Conservation (phyloP, 2,113 vertebrate species). For the Laticauda laticaudata region DNA sequence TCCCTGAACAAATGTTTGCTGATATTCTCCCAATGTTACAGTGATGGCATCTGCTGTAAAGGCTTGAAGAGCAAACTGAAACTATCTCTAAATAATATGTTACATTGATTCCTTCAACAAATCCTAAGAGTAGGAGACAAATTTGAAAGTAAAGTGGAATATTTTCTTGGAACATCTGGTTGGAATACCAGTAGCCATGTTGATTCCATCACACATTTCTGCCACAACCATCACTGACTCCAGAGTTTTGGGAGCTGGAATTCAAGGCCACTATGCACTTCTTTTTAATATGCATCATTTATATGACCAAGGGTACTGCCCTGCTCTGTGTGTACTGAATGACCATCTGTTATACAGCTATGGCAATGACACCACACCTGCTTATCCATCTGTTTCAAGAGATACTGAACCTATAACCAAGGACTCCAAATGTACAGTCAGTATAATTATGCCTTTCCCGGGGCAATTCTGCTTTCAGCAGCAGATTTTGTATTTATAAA, state of each 20-base stretch:
- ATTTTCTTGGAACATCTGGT: background rate
- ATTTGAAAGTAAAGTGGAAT: background rate
- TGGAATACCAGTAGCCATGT: background rate
- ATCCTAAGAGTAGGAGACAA: background rate
- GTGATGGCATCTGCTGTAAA: background rate
- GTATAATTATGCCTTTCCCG: background rate
- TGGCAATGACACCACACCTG: constrained; percentile 21
- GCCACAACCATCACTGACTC: background rate
- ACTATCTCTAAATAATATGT: background rate
- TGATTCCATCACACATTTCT: background rate
- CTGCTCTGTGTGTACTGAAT: background rate
- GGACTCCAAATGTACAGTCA: background rate
- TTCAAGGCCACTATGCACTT: background rate
- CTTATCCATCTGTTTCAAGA: constrained; percentile 20
- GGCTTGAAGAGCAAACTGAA: background rate
- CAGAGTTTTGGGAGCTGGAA: background rate
- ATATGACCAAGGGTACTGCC: constrained; percentile 1
- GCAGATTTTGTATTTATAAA: background rate
- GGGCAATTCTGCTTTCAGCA: background rate
- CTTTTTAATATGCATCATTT: constrained; percentile 16
- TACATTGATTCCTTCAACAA: background rate
- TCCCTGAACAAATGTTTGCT: background rate
- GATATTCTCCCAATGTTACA: background rate
- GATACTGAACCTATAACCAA: background rate
- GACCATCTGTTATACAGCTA: constrained; percentile 26